These are phyloP conservation scores for Heptranchias perlo DNA, from an alignment of 2,113 vertebrate genomes.

Conservation along the genomic window DNA sequence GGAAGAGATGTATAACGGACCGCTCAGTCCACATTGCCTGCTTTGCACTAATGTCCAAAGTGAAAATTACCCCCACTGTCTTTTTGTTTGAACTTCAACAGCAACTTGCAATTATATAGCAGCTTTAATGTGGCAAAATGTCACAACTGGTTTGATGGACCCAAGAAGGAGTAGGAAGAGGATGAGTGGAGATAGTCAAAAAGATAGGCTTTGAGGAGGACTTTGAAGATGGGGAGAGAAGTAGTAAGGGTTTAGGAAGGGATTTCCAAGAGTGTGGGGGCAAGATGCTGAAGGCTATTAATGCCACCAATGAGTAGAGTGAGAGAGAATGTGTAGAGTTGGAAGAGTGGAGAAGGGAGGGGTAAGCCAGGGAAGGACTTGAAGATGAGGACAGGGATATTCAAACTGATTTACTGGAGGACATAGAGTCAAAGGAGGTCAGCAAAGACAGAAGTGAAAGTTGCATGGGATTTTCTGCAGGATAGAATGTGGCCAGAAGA, in stretches of 20 bases:
- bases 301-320: not conserved
- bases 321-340: not conserved
- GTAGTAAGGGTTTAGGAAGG: not conserved
- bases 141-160: not conserved
- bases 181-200: not conserved
- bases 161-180: not conserved
- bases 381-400: not conserved
- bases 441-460: not conserved
- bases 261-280: not conserved
- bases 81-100: not conserved
- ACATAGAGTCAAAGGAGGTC: not conserved
- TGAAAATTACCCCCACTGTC: not conserved
- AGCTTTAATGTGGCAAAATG: not conserved
- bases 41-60: not conserved
- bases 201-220: not conserved
- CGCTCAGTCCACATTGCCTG: not conserved
- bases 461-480: not conserved
- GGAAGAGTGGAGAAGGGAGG: not conserved
- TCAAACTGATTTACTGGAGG: not conserved
- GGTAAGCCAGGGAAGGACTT: not conserved
- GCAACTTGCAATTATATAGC: not conserved
- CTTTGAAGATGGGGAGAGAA: not conserved
- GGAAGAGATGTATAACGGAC: not conserved
- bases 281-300: not conserved
- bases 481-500: not conserved